Percentiles rank a stretch among this genome's conserved stretches.
phyloP scores from a whole-genome alignment of 2,888 invertebrate species.

The Eilema caniola region DNA sequence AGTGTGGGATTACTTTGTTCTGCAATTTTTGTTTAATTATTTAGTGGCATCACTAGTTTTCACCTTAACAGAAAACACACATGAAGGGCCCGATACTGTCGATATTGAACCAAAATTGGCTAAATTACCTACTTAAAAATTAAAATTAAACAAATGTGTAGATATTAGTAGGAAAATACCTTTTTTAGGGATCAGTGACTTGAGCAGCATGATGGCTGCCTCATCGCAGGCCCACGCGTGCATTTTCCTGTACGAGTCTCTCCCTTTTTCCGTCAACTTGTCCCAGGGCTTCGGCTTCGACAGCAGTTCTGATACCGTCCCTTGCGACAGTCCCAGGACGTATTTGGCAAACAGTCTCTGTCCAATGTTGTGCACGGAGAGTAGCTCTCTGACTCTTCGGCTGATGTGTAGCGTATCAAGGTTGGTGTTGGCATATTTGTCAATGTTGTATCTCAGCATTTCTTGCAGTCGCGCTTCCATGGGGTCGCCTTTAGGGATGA shows the following conservation, averaged over 20 bases:
- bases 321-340: constrained; percentile 98
- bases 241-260: constrained; percentile 99
- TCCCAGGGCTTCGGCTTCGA: constrained; percentile 99
- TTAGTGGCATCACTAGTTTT: constrained; percentile 30
- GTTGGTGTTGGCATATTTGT: constrained; percentile 97
- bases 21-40: not conserved
- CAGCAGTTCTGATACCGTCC: constrained; percentile 98
- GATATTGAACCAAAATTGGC: constrained; percentile 16
- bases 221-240: constrained; percentile 99
- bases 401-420: constrained; percentile 98
- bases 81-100: not conserved
- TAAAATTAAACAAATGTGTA: constrained; percentile 31
- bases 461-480: constrained; percentile 97
- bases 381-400: constrained; percentile 95
- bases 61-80: constrained; percentile 23
- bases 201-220: constrained; percentile 98
- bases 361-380: constrained; percentile 99
- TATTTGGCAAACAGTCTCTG: constrained; percentile 99
- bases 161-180: constrained; percentile 86
- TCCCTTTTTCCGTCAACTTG: constrained; percentile 99
- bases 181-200: constrained; percentile 99
- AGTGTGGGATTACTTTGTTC: not conserved
- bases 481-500: constrained; percentile 96
- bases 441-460: constrained; percentile 98
- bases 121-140: constrained; percentile 19